These are phyloP conservation scores for Heliangelus exortis DNA, from an alignment of 2,797 vertebrate genomes.

Conservation along the genomic window DNA sequence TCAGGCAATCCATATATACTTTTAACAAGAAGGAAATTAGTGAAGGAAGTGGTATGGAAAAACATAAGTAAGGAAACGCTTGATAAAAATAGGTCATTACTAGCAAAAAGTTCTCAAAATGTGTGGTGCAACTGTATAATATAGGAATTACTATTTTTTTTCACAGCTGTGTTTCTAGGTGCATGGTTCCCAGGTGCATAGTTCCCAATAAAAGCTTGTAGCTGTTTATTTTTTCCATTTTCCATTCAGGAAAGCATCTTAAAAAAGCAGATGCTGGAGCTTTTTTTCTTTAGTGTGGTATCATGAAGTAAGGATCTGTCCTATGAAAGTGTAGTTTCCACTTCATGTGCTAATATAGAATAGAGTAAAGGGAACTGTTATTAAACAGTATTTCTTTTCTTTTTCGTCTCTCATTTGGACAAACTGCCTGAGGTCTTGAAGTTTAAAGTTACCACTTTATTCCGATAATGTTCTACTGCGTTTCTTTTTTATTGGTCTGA, in stretches of 20 bases:
- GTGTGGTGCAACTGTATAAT: not conserved
- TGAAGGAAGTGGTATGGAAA: not conserved
- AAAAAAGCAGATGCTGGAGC: not conserved
- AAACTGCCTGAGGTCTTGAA: not conserved
- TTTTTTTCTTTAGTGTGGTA: not conserved
- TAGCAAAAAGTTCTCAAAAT: not conserved
- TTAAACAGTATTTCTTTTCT: not conserved
- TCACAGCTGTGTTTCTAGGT: not conserved
- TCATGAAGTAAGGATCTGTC: not conserved
- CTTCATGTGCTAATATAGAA: not conserved
- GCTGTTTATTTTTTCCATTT: not conserved
- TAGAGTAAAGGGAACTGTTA: not conserved
- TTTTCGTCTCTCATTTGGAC: not conserved
- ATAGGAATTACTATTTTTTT: not conserved
- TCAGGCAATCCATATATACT: too few relatives aligned
- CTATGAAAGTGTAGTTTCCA: not conserved
- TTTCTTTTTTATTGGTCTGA: not conserved
- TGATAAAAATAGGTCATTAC: not conserved
- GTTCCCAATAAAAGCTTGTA: not conserved
- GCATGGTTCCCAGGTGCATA: not conserved
- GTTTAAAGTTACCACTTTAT: not conserved
- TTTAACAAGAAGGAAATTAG: not conserved
- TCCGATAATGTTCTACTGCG: not conserved
- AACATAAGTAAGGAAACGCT: not conserved
- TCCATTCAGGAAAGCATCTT: not conserved